These are phyloP conservation scores for Gorsachius magnificus DNA, from an alignment of 2,797 vertebrate species.

Conservation along the genomic window DNA sequence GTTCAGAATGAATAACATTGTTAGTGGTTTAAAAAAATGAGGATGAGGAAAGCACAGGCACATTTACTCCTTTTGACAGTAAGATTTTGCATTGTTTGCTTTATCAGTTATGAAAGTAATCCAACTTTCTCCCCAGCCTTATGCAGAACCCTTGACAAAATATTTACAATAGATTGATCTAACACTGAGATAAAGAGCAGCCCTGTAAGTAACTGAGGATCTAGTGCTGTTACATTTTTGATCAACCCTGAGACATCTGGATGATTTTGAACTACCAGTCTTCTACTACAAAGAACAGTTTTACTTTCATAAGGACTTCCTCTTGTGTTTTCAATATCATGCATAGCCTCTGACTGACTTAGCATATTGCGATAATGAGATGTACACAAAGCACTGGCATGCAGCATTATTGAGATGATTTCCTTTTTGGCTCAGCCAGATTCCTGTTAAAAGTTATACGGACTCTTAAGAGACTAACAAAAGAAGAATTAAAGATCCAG, in stretches of 20 bases:
- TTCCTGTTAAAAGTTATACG: conserved; percentile 62
- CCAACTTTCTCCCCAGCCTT: not conserved
- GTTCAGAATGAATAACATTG: not conserved
- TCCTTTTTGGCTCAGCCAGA: conserved; percentile 69
- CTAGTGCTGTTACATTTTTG: not conserved
- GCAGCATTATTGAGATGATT: conserved; percentile 56
- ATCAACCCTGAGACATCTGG: conserved; percentile 37
- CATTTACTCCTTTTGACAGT: not conserved
- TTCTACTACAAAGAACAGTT: conserved; percentile 26
- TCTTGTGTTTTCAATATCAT: conserved; percentile 54
- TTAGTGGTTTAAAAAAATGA: not conserved
- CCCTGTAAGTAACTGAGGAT: not conserved
- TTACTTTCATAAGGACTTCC: conserved; percentile 37
- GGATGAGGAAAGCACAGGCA: not conserved
- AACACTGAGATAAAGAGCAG: not conserved
- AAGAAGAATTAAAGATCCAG: conserved; percentile 54
- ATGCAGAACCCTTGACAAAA: conserved; percentile 13
- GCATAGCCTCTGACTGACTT: conserved; percentile 20
- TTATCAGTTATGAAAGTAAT: conserved; percentile 30
- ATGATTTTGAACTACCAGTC: conserved; percentile 54
- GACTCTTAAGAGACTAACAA: conserved; percentile 56
- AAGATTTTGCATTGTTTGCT: conserved; percentile 7
- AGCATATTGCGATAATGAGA: conserved; percentile 56
- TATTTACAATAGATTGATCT: conserved; percentile 27
- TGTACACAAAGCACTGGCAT: conserved; percentile 60